A percentile compares a stretch with the other conserved stretches of the same genome.
Evolutionary conservation across 23 tunicate species (phyloP).

Genomic region (Ciona savignyi): DNA sequence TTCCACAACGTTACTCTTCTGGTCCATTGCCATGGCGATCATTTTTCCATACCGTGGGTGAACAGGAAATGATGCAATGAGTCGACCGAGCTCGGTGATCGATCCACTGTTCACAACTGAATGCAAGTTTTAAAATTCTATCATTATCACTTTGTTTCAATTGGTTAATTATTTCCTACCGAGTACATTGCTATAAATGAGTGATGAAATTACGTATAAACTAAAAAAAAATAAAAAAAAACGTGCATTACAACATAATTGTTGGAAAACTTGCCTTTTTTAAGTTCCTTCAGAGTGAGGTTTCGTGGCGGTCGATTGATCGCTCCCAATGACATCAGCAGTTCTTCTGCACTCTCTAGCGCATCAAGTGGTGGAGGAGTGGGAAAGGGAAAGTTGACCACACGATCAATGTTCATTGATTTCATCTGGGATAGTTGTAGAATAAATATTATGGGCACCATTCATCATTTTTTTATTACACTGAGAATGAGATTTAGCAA

Average conservation of each 20-base stretch:
- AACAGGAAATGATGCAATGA: conserved; percentile 80
- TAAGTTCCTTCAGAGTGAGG: conserved; percentile 16
- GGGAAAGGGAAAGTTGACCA: conserved; percentile 91
- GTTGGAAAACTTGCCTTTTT: conserved; percentile 32
- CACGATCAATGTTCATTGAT: conserved; percentile 72
- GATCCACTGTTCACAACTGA: conserved; percentile 47
- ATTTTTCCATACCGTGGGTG: conserved; percentile 95
- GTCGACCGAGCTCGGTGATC: conserved; percentile 75
- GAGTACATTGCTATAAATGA: too few relatives aligned
- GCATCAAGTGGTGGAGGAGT: conserved; percentile 77
- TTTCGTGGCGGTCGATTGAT: conserved; percentile 22
- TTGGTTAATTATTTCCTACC: too few relatives aligned
- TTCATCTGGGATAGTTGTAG: conserved; percentile 57
- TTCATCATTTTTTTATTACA: too few relatives aligned
- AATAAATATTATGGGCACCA: background rate
- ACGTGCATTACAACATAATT: too few relatives aligned
- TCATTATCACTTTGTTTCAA: too few relatives aligned
- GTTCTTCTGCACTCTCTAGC: conserved; percentile 69
- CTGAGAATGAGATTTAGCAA: too few relatives aligned
- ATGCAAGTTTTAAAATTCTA: too few relatives aligned
- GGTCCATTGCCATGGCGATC: conserved; percentile 51
- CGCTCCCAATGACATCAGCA: conserved; percentile 76
- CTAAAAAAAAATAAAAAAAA: too few relatives aligned
- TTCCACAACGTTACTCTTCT: conserved; percentile 32
- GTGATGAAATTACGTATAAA: too few relatives aligned